These are phyloP conservation scores for Entomyzon cyanotis DNA, from an alignment of 2,113 vertebrate genomes.

Conservation along the genomic window DNA sequence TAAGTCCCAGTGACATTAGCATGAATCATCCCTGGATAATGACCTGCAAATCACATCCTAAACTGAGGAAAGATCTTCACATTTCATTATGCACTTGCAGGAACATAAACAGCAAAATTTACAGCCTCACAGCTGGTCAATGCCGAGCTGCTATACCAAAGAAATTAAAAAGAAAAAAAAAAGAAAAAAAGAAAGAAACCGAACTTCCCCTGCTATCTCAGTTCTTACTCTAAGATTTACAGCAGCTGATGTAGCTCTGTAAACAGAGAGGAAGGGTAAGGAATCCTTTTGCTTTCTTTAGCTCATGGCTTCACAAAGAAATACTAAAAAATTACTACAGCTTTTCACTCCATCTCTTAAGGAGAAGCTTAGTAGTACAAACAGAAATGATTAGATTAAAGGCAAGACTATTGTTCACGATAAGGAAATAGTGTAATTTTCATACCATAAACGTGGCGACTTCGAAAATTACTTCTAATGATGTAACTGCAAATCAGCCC, in stretches of 20 bases:
- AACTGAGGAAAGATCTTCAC: not conserved
- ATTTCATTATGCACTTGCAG: not conserved
- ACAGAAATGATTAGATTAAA: not conserved
- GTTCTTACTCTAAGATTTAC: not conserved
- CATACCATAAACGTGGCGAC: not conserved
- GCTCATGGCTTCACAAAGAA: not conserved
- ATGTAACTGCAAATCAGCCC: not conserved
- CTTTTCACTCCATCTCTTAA: not conserved
- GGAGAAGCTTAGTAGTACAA: not conserved
- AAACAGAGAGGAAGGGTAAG: not conserved
- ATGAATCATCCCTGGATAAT: not conserved
- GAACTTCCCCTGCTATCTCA: not conserved
- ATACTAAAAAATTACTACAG: not conserved
- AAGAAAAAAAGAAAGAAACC: accelerated
- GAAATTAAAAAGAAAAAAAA: not conserved
- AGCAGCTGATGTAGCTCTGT: not conserved
- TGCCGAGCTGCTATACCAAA: not conserved
- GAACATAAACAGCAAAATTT: not conserved
- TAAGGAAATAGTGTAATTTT: not conserved
- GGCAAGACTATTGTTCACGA: accelerated
- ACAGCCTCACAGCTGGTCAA: not conserved
- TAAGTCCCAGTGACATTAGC: not conserved
- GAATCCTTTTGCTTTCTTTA: not conserved
- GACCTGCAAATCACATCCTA: not conserved
- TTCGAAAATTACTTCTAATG: not conserved